Conservation (phyloP, 2,888 invertebrate genomes). For the Punctoribates punctum region DNA sequence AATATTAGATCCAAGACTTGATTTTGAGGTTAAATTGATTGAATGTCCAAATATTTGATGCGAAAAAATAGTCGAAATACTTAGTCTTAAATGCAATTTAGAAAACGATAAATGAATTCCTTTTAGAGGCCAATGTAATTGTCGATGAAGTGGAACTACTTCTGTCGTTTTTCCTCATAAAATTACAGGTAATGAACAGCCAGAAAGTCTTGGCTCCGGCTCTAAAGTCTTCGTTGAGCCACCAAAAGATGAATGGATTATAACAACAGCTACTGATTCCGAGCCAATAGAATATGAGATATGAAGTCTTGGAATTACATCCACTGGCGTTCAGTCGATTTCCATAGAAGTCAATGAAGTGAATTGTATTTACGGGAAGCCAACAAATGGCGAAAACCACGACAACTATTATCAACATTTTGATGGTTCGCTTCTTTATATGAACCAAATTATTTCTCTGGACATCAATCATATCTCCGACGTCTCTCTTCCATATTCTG, state of each 20-base stretch:
- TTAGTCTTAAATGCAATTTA: neutral
- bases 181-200: slow-evolving; percentile 19
- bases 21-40: neutral
- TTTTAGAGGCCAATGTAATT: neutral
- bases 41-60: no score
- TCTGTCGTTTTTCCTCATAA: neutral
- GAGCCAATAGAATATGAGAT: slow-evolving; percentile 23
- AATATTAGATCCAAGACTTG: neutral
- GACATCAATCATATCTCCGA: slow-evolving; percentile 31
- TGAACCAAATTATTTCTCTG: neutral
- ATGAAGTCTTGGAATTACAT: slow-evolving; percentile 20
- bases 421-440: slow-evolving; percentile 22
- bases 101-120: neutral
- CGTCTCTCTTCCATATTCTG: slow-evolving; percentile 27
- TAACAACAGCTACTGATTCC: slow-evolving; percentile 33
- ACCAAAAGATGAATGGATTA: slow-evolving; percentile 30
- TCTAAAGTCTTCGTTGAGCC: slow-evolving; percentile 25
- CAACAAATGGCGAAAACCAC: slow-evolving; percentile 35
- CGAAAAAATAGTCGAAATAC: no score
- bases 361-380: slow-evolving; percentile 18
- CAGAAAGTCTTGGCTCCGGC: slow-evolving; percentile 13
- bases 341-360: slow-evolving; percentile 9
- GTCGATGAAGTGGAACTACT: slow-evolving; percentile 23
- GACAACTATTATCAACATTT: slow-evolving; percentile 27
- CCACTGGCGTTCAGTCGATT: slow-evolving; percentile 13